phyloP scores from a whole-genome alignment of 2,113 vertebrate genomes.

The Podarcis muralis region DNA sequence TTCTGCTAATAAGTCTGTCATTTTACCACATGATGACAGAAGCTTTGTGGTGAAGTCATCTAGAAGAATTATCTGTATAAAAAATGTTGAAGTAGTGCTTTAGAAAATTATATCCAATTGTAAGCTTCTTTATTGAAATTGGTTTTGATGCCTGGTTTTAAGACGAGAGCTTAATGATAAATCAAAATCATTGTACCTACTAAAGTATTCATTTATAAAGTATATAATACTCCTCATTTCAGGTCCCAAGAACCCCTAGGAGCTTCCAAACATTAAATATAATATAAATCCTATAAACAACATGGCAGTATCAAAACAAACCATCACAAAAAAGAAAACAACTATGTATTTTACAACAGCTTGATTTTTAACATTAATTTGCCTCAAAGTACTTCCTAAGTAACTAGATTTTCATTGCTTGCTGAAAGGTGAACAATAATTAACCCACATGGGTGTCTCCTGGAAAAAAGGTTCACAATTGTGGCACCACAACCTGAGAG shows the following conservation, averaged over 20 bases:
- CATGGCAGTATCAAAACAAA: background rate
- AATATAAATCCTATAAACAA: no score
- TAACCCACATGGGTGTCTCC: background rate
- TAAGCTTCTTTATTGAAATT: background rate
- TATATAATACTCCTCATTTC: background rate
- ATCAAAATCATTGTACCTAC: background rate
- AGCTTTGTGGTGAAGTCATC: slow-evolving; percentile 94
- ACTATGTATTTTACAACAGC: background rate
- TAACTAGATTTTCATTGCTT: background rate
- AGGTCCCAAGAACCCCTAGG: background rate
- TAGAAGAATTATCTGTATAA: slow-evolving; percentile 88
- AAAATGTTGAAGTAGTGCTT: slow-evolving; percentile 32
- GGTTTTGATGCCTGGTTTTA: background rate
- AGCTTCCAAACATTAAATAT: background rate
- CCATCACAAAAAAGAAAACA: background rate
- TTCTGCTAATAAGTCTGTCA: slow-evolving; percentile 91
- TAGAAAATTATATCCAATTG: background rate
- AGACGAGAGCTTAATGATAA: no score
- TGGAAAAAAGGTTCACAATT: background rate
- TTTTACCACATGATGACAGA: slow-evolving; percentile 93
- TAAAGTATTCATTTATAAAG: background rate
- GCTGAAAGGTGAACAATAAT: background rate
- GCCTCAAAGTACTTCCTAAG: background rate
- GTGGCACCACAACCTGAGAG: background rate
- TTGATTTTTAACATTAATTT: background rate